Base-by-base conservation (phyloP, 2,888 invertebrate species). In the Hololepta plana region DNA sequence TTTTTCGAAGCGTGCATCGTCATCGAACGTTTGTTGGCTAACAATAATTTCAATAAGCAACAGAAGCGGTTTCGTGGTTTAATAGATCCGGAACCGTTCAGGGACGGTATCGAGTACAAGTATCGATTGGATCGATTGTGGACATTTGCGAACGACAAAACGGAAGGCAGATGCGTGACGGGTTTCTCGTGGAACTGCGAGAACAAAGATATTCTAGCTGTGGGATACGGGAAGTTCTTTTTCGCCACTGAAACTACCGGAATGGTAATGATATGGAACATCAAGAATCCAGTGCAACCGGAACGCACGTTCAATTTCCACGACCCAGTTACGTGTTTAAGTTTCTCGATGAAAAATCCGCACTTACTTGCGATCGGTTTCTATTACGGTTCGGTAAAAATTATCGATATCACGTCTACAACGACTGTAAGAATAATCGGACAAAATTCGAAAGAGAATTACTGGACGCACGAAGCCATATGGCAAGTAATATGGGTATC, bases 201-300 rank as follows among this genome's bases (percentile, higher is more conserved):
- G n/a, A 75, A 77, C 40, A 52, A 60, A 6, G 72, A 76, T 38
- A 62, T 87, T 4, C 44, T 85, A 19, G 82, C 80, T 0, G 75
- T 74, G 1, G 75, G 67, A 7, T 79, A 84, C 43, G 81, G 79
- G 1, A 65, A 70, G 40, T 71, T 65, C 36, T 61, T 59, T 15
- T 69, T 64, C 42, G 56, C 59, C 1, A 64, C 67, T 14, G 49
- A 53, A 1, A 53, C 53, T n/a, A 49, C 49, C 2, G 84, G 85
- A 0, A 43, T 72, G 17, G 61, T 84, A 2, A 64, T 72, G 37
- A 50, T 82, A 30, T 85, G 85, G 85, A 77, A 72, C 41, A 71
- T 73, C 2, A 75, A 85, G 51, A 84, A 82, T 49, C 81, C 81
- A 0, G 64, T 66, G 8, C 68, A 72, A 42, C 82, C 82, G 0